Percentiles rank a stretch among this genome's conserved stretches.
Conservation (phyloP, 2,113 vertebrate genomes). For the Rattus rattus region DNA sequence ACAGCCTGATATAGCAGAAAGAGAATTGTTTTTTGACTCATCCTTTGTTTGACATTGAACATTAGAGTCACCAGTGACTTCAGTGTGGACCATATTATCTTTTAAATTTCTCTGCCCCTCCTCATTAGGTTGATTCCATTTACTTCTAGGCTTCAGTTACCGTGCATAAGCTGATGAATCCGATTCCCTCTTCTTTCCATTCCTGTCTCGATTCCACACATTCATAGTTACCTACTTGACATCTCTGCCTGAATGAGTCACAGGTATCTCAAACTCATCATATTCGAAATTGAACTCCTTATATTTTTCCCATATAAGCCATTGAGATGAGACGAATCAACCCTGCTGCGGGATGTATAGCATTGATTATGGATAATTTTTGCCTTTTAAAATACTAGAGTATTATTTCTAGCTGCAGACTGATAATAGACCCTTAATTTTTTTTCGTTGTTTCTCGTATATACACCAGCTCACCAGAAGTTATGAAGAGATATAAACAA, state of each 20-base stretch:
- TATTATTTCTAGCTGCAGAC: constrained; percentile 28
- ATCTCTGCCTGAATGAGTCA: constrained; percentile 51
- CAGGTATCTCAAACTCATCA: constrained; percentile 37
- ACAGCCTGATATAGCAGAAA: not conserved
- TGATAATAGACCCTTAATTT: constrained; percentile 32
- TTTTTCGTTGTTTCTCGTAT: not conserved
- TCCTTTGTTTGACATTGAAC: constrained; percentile 24
- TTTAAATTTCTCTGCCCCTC: constrained; percentile 4
- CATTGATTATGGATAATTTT: constrained; percentile 51
- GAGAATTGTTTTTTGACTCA: not conserved
- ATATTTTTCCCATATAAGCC: not conserved
- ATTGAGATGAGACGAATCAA: constrained; percentile 51
- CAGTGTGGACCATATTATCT: not conserved
- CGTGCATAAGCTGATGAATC: constrained; percentile 21
- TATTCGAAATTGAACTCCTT: constrained; percentile 61
- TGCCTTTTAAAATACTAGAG: not conserved
- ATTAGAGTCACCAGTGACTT: constrained; percentile 10
- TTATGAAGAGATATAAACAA: constrained; percentile 21
- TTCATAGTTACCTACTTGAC: constrained; percentile 41
- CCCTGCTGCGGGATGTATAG: constrained; percentile 5
- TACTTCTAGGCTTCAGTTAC: not conserved
- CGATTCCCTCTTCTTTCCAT: not conserved
- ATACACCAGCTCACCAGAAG: not conserved
- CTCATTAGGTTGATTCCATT: not conserved
- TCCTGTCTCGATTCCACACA: constrained; percentile 32